These are phyloP conservation scores for Podiceps cristatus DNA, from an alignment of 2,113 vertebrate genomes.

Conservation along the genomic window DNA sequence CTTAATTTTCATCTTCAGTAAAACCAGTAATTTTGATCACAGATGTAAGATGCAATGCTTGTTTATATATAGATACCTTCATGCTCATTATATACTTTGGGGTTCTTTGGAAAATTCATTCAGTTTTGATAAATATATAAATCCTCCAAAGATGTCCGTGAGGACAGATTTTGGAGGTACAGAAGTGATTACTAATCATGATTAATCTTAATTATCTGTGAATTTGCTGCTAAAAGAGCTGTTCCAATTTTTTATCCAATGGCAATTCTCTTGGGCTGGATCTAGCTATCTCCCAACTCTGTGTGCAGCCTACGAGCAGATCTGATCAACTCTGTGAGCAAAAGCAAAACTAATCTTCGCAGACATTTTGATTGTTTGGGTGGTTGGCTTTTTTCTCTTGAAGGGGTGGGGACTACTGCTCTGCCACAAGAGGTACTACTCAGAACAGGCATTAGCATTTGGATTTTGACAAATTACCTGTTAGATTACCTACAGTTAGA, in stretches of 20 bases:
- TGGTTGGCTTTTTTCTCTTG: not conserved
- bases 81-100: accelerated
- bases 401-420: not conserved
- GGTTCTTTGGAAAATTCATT: not conserved
- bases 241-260: not conserved
- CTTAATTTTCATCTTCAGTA: not conserved
- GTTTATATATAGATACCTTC: not conserved
- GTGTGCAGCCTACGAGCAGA: not conserved
- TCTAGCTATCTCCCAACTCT: not conserved
- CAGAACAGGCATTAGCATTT: not conserved
- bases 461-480: not conserved
- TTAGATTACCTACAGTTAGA: not conserved
- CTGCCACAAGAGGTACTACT: not conserved
- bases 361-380: not conserved
- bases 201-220: not conserved
- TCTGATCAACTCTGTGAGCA: not conserved
- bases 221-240: not conserved
- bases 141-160: accelerated
- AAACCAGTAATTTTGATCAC: not conserved
- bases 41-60: not conserved
- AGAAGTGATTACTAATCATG: not conserved
- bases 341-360: not conserved
- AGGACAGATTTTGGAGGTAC: not conserved
- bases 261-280: not conserved
- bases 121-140: not conserved